A percentile compares a stretch with the other conserved stretches of the same genome.
Evolutionary conservation across 1,140 invertebrate genomes (phyloP).

Genomic region (Coelopa frigida): DNA sequence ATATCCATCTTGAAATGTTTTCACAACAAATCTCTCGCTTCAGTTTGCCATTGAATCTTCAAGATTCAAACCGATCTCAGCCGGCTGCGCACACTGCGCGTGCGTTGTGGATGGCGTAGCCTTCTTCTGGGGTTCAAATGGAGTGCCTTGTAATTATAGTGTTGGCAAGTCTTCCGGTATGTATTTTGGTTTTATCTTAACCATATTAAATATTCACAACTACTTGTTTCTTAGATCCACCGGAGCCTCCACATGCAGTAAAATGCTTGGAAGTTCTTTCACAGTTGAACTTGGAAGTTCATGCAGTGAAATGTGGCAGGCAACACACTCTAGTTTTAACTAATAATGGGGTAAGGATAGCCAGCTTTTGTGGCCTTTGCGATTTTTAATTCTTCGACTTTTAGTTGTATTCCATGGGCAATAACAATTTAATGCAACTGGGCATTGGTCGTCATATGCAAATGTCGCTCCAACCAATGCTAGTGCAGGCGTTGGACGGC

Average conservation of each 20-base stretch:
- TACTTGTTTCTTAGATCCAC: constrained; percentile 41
- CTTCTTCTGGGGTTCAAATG: constrained; percentile 62
- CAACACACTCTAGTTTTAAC: constrained; percentile 70
- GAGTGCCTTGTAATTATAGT: constrained; percentile 36
- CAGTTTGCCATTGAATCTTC: constrained; percentile 41
- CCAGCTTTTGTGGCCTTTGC: constrained; percentile 14
- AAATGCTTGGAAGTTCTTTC: constrained; percentile 36
- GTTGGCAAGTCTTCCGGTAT: constrained; percentile 51
- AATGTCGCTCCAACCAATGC: constrained; percentile 60
- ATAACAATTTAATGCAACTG: constrained; percentile 67
- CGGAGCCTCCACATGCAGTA: constrained; percentile 37
- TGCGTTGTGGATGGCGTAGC: constrained; percentile 61
- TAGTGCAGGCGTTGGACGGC: constrained; percentile 56
- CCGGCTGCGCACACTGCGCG: constrained; percentile 63
- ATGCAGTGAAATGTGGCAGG: constrained; percentile 67
- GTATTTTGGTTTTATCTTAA: background rate
- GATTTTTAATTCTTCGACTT: constrained; percentile 11
- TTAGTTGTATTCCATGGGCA: constrained; percentile 70
- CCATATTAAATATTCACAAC: too few relatives aligned
- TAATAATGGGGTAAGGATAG: constrained; percentile 66
- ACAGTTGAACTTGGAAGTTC: constrained; percentile 58
- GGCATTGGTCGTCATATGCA: constrained; percentile 58
- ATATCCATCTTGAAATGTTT: background rate
- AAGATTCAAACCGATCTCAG: constrained; percentile 44
- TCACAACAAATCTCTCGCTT: background rate